phyloP scores from a whole-genome alignment of 2,888 invertebrate species.

The Drosophila fulvimacula region DNA sequence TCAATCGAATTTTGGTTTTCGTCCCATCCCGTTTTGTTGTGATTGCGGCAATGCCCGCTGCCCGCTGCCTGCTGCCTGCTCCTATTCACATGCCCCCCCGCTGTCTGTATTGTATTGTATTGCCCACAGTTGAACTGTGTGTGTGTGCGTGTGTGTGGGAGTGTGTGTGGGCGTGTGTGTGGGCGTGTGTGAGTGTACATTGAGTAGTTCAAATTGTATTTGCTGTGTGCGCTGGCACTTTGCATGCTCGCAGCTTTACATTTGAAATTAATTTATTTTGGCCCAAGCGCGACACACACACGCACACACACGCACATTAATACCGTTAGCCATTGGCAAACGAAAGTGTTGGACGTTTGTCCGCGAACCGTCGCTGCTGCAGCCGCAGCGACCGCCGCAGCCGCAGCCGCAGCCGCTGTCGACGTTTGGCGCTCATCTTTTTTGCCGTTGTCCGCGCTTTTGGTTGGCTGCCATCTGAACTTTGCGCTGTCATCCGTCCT shows the following conservation, averaged over 20 bases:
- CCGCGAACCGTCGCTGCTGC: slow-evolving; percentile 23
- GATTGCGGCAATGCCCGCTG: background rate
- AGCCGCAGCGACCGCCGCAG: slow-evolving; percentile 10
- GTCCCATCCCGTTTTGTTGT: background rate
- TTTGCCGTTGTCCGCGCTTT: slow-evolving; percentile 71
- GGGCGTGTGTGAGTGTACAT: slow-evolving; percentile 30
- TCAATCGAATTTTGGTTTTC: background rate
- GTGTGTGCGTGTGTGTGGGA: slow-evolving; percentile 8
- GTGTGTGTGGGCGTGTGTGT: background rate
- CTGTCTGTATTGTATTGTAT: slow-evolving; percentile 37
- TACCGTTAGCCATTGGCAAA: slow-evolving; percentile 59
- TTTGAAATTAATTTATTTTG: slow-evolving; percentile 80
- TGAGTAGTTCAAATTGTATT: slow-evolving; percentile 72
- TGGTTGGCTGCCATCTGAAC: slow-evolving; percentile 76
- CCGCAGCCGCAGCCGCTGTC: slow-evolving; percentile 29
- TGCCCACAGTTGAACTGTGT: slow-evolving; percentile 20
- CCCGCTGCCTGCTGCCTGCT: background rate
- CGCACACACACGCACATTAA: background rate
- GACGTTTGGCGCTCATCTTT: slow-evolving; percentile 48
- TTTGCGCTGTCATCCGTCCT: slow-evolving; percentile 52
- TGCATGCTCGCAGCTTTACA: slow-evolving; percentile 55
- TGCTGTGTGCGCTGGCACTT: slow-evolving; percentile 56
- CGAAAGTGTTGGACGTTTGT: slow-evolving; percentile 71
- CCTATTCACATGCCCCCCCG: slow-evolving; percentile 15
- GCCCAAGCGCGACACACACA: slow-evolving; percentile 49